Evolutionary conservation across 2,113 vertebrate species (phyloP), one percentile per base, ranked within the genome.

Genomic region (Eublepharis macularius): DNA sequence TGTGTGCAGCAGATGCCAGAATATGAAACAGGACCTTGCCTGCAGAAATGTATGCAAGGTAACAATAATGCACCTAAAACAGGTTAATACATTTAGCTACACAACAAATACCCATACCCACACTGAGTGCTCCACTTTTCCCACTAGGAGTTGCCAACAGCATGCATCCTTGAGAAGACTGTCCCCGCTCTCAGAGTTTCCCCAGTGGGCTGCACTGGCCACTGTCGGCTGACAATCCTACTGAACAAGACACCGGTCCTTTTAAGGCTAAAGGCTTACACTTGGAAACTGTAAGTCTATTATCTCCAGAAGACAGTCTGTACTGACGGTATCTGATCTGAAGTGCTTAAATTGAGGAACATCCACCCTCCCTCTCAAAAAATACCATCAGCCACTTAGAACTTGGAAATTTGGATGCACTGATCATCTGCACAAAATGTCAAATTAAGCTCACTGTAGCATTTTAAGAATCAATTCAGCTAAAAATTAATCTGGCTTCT

Each of bases 401-500:
- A 8, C 1, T 78, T 10, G 76, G 2, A 47, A 81, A 2, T 74
- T 72, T 83, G 83, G 43, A 68, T n/a, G 26, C 29, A 75, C 41
- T 16, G 8, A 39, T 84, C 1, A 0, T 76, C 57, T 76, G 5
- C 29, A 68, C 21, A 39, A 32, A 66, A 65, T 13, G 21, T 75
- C 24, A 32, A 68, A 45, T 80, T 82, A 66, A 86, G 88, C 86
- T 3, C 82, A 80, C 24, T 76, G 49, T 76, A 60, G 57, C 34
- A 69, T 92, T 93, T 91, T 74, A 87, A 63, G 34, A 92, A 92
- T 57, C 0, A 76, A 2, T 65, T 86, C 39, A 86, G 68, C 9
- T 51, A 86, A 90, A 10, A 81, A 81, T 36, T 89, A 89, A 87
- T 81, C 79, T 13, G 72, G 12, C 81, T 88, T 89, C 36, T 2